These are phyloP conservation scores for Heteromyza rotundicornis DNA, from an alignment of 2,888 invertebrate genomes.

Conservation along the genomic window DNA sequence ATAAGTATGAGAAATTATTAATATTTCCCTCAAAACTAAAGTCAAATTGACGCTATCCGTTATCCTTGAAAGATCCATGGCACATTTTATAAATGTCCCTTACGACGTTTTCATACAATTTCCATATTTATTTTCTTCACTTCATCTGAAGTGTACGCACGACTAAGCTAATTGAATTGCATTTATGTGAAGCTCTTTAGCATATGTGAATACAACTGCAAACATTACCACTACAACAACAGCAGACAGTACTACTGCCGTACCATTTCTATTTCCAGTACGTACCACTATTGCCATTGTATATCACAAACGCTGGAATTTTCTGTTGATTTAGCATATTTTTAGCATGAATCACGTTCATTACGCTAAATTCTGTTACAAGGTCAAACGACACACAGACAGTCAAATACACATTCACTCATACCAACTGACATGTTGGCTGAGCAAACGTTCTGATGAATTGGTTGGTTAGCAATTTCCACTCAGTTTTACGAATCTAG, in stretches of 20 bases:
- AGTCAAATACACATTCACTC: too few species aligned
- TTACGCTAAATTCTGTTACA: constrained; percentile 7
- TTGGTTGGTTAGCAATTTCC: too few species aligned
- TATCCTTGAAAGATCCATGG: too few species aligned
- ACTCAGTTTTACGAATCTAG: too few species aligned
- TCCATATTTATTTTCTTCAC: neutral
- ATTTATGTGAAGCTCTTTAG: neutral
- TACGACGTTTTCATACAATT: neutral
- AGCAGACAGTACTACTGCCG: neutral
- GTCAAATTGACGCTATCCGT: too few species aligned
- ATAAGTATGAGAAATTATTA: too few species aligned
- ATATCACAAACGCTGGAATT: neutral
- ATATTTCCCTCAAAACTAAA: too few species aligned
- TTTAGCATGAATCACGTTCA: constrained; percentile 11
- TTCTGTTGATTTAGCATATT: constrained; percentile 13
- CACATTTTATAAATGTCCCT: too few species aligned
- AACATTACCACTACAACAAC: neutral
- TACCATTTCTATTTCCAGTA: too few species aligned
- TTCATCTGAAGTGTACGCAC: neutral
- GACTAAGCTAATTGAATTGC: neutral
- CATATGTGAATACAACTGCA: too few species aligned
- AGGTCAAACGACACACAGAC: neutral
- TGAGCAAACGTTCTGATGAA: too few species aligned
- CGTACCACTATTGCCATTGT: neutral
- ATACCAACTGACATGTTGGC: too few species aligned